Base-by-base conservation (phyloP, 1,140 invertebrate species). In the Drosophila eugracilis region DNA sequence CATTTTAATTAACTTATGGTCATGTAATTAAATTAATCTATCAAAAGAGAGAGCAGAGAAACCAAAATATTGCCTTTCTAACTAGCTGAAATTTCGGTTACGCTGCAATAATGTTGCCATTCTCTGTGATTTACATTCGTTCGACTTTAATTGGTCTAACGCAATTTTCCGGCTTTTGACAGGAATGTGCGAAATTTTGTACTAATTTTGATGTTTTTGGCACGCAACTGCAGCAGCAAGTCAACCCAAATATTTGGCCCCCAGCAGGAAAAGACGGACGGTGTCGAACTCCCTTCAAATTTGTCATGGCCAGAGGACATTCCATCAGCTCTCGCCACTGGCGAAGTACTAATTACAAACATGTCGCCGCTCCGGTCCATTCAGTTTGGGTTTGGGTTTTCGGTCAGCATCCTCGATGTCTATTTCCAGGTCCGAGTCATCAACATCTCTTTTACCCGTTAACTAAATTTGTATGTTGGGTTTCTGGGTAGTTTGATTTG, bases 341-440 rank as follows among this genome's bases (percentile, higher is more conserved):
- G 32, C 48, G 76, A 66, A 52, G 53, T 54, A 57, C 80, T 85
- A 85, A 85, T 85, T 85, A 86, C 81, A 86, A 85, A 85, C 73
- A 80, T 85, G 81, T 86, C 80, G 79, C 66, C 55, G 60, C 24
- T 45, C 30, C 55, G 60, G 28, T 45, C 30, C 30, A 37, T 39
- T 45, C 32, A 39, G 41, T 24, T 45, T 5, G 22, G 24, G 21
- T 28, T 45, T 39, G 34, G 36, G 26, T 26, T 30, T 15, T 26
- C n/a, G 10, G 39, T 32, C 26, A 28, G 21, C 30, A 52, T 52
- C 22, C 30, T 47, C 30, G 28, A 21, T 39, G 36, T 34, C 34
- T 24, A 32, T 42, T 34, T 58, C 44, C 63, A 42, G 52, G 39
- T 42, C 36, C 44, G 21, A n/a, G 17, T 37, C 63, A 47, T 37